phyloP scores from a whole-genome alignment of 2,797 vertebrate species.

The Poliocrania exsul region DNA sequence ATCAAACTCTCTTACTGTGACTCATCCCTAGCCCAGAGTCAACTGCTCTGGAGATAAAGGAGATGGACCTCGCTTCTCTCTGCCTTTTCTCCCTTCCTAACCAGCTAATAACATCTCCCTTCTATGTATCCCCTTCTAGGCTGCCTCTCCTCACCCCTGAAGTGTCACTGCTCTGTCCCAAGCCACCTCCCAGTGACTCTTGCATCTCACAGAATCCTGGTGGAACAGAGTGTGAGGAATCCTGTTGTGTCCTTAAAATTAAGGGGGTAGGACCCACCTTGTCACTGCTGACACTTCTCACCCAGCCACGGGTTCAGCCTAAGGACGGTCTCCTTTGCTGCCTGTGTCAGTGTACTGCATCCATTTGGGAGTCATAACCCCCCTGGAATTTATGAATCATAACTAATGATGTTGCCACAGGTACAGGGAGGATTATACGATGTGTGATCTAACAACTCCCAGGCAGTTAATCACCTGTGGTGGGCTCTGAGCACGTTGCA shows the following conservation, averaged over 20 bases:
- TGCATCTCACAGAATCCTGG: background rate
- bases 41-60: background rate
- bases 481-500: background rate
- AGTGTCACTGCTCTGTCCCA: background rate
- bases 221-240: background rate
- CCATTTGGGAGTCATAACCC: background rate
- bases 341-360: rapidly evolving
- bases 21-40: background rate
- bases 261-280: background rate
- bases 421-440: background rate
- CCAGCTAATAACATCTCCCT: background rate
- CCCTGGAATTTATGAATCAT: conserved; percentile 2
- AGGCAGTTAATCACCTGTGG: background rate
- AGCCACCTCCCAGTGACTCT: background rate
- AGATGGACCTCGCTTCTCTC: background rate
- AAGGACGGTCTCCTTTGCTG: background rate
- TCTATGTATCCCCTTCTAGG: background rate
- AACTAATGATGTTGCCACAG: background rate
- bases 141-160: background rate
- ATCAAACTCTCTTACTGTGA: background rate
- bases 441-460: background rate
- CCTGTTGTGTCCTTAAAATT: background rate
- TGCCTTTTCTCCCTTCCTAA: background rate
- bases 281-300: background rate
- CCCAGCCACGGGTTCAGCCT: background rate